Evolutionary conservation across 2,888 invertebrate species (phyloP), one percentile per base, ranked within the genome.

Genomic region (Lypha dubia): DNA sequence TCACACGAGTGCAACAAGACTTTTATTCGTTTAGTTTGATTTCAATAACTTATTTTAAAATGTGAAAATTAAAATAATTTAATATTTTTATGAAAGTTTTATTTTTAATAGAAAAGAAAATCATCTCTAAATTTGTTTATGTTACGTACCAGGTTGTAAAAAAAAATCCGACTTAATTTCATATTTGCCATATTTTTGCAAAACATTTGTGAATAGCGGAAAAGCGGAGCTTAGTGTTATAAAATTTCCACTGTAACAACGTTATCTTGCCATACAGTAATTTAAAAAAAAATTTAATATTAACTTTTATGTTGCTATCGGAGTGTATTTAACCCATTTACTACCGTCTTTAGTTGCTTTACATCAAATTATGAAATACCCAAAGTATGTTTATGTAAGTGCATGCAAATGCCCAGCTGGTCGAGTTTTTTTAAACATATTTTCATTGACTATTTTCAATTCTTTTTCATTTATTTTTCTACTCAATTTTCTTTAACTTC

Each of bases 1-100:
- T 51, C 90, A 88, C 84, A 88, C 88, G 13, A 90, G 89, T 77
- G 86, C 90, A 70, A 91, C 90, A 68, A 90, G 91, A 53, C 87
- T 92, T 86, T 89, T 92, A 35, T 92, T 92, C 86, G 92, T 92
- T 87, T 92, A 92, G 89, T 80, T 68, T 44, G 85, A 79, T 73
- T 63, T 17, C 20, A 65, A 17, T 62, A 68, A 67, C 44, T 67
- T 79, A n/a, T n/a, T n/a, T 70, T 32, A 35, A 71, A 60, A 65
- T 67, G 73, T 51, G 20, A 49, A n/a, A 63, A 44, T 35, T 46
- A 3, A 44, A 38, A 35, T 9, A 62, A 62, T 41, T 38, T 38
- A 4, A 2, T 15, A 41, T 22, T 22, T 62, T 7, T 51, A n/a
- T 32, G 38, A 53, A 65, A n/a, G 7, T 35, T 38, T 46, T 38